These are phyloP conservation scores for Drosophila neotestacea DNA, from an alignment of 2,888 invertebrate species.

Conservation along the genomic window DNA sequence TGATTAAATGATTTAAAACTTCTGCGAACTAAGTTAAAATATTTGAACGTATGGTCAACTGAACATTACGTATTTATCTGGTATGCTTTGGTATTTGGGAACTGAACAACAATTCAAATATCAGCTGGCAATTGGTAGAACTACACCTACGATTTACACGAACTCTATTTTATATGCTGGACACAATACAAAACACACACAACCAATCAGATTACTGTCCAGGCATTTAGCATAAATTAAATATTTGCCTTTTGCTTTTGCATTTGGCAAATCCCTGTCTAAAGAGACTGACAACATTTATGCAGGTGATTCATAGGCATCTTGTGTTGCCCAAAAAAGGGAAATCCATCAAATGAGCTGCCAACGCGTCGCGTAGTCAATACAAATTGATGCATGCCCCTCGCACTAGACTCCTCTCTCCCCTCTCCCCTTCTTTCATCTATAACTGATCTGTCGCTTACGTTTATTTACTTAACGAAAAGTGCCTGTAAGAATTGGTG, in stretches of 20 bases:
- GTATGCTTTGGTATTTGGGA: conserved; percentile 17
- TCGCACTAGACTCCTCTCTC: neutral
- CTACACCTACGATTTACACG: conserved; percentile 9
- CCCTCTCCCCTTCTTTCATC: neutral
- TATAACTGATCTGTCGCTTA: conserved; percentile 40
- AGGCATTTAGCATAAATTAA: conserved; percentile 67
- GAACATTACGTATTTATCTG: conserved; percentile 17
- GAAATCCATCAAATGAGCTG: conserved; percentile 80
- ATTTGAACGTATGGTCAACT: neutral
- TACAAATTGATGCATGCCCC: conserved; percentile 66
- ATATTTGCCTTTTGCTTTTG: conserved; percentile 40
- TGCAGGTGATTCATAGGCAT: conserved; percentile 70
- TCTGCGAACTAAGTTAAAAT: neutral
- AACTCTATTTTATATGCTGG: conserved; percentile 52
- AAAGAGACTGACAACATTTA: conserved; percentile 44
- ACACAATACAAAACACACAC: conserved; percentile 27
- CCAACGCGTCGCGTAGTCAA: conserved; percentile 73
- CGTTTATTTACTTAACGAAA: conserved; percentile 73
- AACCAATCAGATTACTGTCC: conserved; percentile 38
- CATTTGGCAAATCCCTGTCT: conserved; percentile 37
- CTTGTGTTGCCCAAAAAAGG: conserved; percentile 38
- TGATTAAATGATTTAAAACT: neutral
- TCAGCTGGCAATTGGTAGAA: conserved; percentile 21
- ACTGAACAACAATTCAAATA: conserved; percentile 8
- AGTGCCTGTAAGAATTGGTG: conserved; percentile 52